Base-by-base conservation (phyloP, 2,113 vertebrate genomes). In the Sardina pilchardus region DNA sequence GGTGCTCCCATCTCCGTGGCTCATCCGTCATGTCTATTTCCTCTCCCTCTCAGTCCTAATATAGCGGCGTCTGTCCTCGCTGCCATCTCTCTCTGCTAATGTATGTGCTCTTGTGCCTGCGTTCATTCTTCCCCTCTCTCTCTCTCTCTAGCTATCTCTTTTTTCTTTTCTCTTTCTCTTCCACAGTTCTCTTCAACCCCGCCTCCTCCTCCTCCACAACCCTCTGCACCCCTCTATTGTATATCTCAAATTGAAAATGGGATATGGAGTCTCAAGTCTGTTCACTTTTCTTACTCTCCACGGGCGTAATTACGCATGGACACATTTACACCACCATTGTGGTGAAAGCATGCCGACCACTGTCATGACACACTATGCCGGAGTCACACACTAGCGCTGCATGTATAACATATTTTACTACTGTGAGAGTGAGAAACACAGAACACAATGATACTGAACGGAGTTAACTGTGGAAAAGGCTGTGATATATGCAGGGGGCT, bases 211-310 rank as follows among this genome's bases (percentile, higher is more conserved):
- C n/a, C n/a, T n/a, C n/a, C 45, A 30, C 3, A 8, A 7, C 30
- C 24, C 42, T n/a, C 75, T 45, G 26, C 34, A 80, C 84, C 87
- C 56, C 81, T 39, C 75, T 81, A n/a, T 34, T 59, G 45, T 45
- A 12, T 45, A 45, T 45, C 8, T 45, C 3, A 45, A 45, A 45
- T 9, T 45, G 44, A 45, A 45, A 45, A 45, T 7, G 10, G 4
- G 44, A 45, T 45, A 45, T 12, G 10, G 6, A n/a, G 44, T 45
- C 8, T 45, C 44, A 45, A 12, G 44, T 45, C 44, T 45, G 44
- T 45, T 45, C 44, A 45, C 44, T 45, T 45, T 45, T 45, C 8
- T 3, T 45, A 45, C 44, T 45, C 44, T 12, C 44, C 44, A 45
- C 6, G 44, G 4, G 44, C 44, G 8, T 45, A 3, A 45, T 6